phyloP scores from a whole-genome alignment of 1,140 invertebrate species.

The Heliothis subflexa region DNA sequence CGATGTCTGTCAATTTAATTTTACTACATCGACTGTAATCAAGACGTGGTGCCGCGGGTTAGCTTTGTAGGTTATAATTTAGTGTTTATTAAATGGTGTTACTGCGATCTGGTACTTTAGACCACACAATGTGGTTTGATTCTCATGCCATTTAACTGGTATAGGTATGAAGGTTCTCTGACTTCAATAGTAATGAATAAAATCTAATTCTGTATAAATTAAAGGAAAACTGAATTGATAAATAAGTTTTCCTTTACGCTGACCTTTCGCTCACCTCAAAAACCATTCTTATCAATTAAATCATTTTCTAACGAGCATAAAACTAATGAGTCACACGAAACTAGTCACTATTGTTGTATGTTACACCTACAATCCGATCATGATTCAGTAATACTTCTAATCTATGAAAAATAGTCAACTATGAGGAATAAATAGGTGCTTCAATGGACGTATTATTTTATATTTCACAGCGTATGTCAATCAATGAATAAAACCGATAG shows the following conservation, averaged over 20 bases:
- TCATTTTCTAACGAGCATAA: not conserved
- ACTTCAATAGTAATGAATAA: no score
- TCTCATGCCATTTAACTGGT: not conserved
- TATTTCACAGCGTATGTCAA: slow-evolving; percentile 9
- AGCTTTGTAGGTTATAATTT: slow-evolving; percentile 15
- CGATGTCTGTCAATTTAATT: slow-evolving; percentile 30
- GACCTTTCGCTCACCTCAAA: not conserved
- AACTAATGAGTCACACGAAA: no score
- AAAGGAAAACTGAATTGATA: not conserved
- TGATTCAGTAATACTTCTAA: no score
- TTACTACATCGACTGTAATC: slow-evolving; percentile 30
- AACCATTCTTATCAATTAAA: not conserved
- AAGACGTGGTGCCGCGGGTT: slow-evolving; percentile 14
- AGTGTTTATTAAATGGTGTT: slow-evolving; percentile 14
- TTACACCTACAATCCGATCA: no score
- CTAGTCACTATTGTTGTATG: no score
- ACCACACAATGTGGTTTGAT: slow-evolving; percentile 17
- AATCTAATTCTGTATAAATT: no score
- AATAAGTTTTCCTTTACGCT: not conserved
- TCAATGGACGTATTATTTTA: not conserved
- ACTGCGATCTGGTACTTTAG: slow-evolving; percentile 4
- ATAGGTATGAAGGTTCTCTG: not conserved
- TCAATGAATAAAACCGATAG: slow-evolving; percentile 18
- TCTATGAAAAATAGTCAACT: not conserved
- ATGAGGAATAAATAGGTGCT: not conserved